Evolutionary conservation across 2,797 vertebrate genomes (phyloP), one percentile per base, ranked within the genome.

Genomic region (Melanotaenia pygmaea): DNA sequence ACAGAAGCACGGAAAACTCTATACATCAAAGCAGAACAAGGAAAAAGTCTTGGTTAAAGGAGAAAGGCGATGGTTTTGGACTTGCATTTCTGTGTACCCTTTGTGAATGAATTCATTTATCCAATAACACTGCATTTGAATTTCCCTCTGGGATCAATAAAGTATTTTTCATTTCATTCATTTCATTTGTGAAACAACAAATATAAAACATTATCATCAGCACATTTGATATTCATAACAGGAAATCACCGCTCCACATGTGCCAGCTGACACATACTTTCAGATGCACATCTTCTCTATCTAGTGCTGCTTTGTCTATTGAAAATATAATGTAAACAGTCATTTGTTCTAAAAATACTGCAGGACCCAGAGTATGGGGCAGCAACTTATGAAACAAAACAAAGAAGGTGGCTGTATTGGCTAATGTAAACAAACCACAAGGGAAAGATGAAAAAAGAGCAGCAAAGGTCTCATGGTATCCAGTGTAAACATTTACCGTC

Each of bases 141-240:
- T n/a, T n/a, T n/a, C n/a, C n/a, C n/a, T n/a, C n/a, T n/a, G n/a
- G n/a, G n/a, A n/a, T n/a, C n/a, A n/a, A n/a, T n/a, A n/a, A n/a
- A n/a, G n/a, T n/a, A n/a, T n/a, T n/a, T n/a, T n/a, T n/a, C n/a
- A n/a, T n/a, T n/a, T n/a, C n/a, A n/a, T n/a, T n/a, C n/a, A n/a
- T n/a, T n/a, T n/a, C 26, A 76, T 63, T 24, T 51, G 67, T 82
- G 3, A 22, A 62, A n/a, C 32, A 68, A 66, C 61, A 53, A 64
- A 83, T 59, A 35, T 45, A 74, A 79, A 85, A 77, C 82, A 87
- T 71, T 68, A 50, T 81, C 73, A 89, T 84, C 81, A 76, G 63
- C 74, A 59, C 50, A 40, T 83, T 80, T 14, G 59, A 63, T 81
- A 65, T 77, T 80, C 85, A 84, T 76, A 86, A 72, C 40, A 85